Evolutionary conservation across 1,140 invertebrate genomes (phyloP).

Genomic region (Apocrypta bakeri): DNA sequence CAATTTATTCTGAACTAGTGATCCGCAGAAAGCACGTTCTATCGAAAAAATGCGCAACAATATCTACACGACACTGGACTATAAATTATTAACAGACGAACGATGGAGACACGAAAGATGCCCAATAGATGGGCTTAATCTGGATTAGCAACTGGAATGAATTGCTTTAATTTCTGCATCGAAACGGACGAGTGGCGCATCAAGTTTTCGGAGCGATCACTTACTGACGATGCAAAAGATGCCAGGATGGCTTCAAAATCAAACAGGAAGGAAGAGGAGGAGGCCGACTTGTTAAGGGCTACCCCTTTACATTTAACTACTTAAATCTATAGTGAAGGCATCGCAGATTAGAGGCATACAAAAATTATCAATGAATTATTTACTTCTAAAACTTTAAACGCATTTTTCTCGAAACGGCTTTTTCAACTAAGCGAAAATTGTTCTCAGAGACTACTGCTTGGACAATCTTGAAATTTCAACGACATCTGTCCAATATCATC

Average conservation of each 20-base stretch:
- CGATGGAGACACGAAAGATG: too few relatives aligned
- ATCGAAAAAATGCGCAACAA: too few relatives aligned
- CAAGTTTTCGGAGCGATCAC: not conserved
- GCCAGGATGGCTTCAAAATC: not conserved
- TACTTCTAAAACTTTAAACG: slow-evolving; percentile 1
- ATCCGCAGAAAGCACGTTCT: too few relatives aligned
- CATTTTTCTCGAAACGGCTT: slow-evolving; percentile 15
- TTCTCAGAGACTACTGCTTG: too few relatives aligned
- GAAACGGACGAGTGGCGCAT: not conserved
- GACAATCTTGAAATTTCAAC: too few relatives aligned
- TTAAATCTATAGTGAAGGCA: slow-evolving; percentile 8
- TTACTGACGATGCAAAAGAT: not conserved
- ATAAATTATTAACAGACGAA: too few relatives aligned
- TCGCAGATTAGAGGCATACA: slow-evolving; percentile 13
- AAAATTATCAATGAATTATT: slow-evolving; percentile 9
- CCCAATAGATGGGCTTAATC: too few relatives aligned
- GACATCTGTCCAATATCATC: too few relatives aligned
- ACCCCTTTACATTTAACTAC: too few relatives aligned
- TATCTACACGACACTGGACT: too few relatives aligned
- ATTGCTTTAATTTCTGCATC: not conserved
- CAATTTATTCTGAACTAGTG: too few relatives aligned
- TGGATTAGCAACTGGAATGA: not conserved
- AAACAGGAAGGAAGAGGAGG: slow-evolving; percentile 5
- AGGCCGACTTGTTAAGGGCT: not conserved
- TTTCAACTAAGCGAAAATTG: too few relatives aligned